Evolutionary conservation across 2,113 vertebrate genomes (phyloP).

Genomic region (Cynopterus brachyotis): DNA sequence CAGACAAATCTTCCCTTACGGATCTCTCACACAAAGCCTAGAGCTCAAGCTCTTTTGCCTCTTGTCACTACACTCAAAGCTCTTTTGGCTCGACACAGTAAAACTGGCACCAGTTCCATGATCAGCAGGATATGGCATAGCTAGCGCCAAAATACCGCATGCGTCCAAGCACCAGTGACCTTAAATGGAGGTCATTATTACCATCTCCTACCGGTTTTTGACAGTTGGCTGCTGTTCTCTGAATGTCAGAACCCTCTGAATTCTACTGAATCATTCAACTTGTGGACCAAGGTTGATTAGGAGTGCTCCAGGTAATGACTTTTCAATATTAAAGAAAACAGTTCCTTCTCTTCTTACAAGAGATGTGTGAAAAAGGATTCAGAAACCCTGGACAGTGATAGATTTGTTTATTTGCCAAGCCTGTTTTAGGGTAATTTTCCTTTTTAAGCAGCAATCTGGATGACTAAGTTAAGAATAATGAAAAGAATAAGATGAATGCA

Average conservation of each 20-base stretch:
- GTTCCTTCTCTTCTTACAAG: constrained; percentile 5
- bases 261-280: constrained; percentile 51
- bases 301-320: neutral
- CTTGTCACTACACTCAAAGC: constrained; percentile 35
- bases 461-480: constrained; percentile 73
- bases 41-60: constrained; percentile 10
- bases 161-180: constrained; percentile 66
- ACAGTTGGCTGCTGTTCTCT: constrained; percentile 70
- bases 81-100: constrained; percentile 34
- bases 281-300: constrained; percentile 45
- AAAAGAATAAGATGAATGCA: constrained; percentile 65
- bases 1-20: constrained; percentile 14
- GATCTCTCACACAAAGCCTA: neutral
- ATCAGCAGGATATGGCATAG: constrained; percentile 47
- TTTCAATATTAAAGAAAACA: constrained; percentile 31
- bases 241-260: constrained; percentile 63
- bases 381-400: constrained; percentile 63
- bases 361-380: constrained; percentile 41
- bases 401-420: constrained; percentile 69
- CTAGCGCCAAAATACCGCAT: constrained; percentile 41
- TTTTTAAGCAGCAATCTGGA: constrained; percentile 69
- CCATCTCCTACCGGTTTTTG: constrained; percentile 53
- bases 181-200: constrained; percentile 72
- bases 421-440: constrained; percentile 63
- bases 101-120: constrained; percentile 26